Base-by-base conservation (phyloP, 2,888 invertebrate genomes). In the Cinara cedri region DNA sequence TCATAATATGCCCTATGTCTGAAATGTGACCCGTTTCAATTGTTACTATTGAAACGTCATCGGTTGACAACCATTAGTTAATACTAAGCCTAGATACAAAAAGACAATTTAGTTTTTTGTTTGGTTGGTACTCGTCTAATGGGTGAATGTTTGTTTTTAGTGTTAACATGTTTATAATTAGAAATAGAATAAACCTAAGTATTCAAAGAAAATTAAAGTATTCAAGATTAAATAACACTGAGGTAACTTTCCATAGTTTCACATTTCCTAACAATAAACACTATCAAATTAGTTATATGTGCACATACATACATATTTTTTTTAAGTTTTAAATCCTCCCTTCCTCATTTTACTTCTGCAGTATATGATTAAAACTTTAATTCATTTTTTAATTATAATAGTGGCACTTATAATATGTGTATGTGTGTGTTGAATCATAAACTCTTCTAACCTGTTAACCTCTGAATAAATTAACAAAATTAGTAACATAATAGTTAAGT, bases 401-500 rank as follows among this genome's bases (percentile, higher is more conserved):
- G 34, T 34, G 4, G 26, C n/a, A n/a, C 1, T 14, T 49, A 4
- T 26, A 34, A 68, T 51, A 51, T n/a, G 9, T 19, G 8, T 54
- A 70, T 49, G 24, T 9, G 46, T 24, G 3, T 66, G 11, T 55
- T 70, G 34, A 34, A 34, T 6, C 9, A 13, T 44, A 46, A 49
- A 21, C n/a, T 34, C 34, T 34, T 62, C 14, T 74, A 63, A 63
- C 51, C 74, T 74, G 24, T 1, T 65, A 74, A 63, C 63, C 74
- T 74, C 13, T 11, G 63, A 54, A 65, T 74, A 65, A 65, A 65
- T 74, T 74, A 74, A 54, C 34, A 0, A 24, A 9, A 65, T 54
- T 11, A 8, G 42, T 16, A 42, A 42, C 13, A 24, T 71, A 44
- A 55, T 21, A 71, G 42, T 71, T 13, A 42, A 6, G 21, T 34